Percentiles rank a stretch among this genome's conserved stretches.
phyloP scores from a whole-genome alignment of 2,797 vertebrate genomes.

The Lindbergichthys nudifrons region DNA sequence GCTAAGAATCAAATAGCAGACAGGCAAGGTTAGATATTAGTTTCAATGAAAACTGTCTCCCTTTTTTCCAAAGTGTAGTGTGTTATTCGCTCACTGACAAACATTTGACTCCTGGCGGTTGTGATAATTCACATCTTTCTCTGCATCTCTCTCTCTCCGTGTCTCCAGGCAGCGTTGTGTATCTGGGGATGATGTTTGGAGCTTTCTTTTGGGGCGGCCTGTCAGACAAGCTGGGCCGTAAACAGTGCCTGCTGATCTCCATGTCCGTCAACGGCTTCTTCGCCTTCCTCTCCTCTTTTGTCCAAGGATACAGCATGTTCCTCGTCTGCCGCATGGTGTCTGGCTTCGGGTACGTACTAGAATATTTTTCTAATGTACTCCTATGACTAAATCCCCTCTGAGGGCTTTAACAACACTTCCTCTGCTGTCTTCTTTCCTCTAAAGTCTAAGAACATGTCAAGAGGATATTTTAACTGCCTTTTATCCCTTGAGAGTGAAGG shows the following conservation, averaged over 20 bases:
- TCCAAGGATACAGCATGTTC: slow-evolving; percentile 97
- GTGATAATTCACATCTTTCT: slow-evolving; percentile 1
- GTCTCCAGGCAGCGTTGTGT: slow-evolving; percentile 94
- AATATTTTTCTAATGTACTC: neutral
- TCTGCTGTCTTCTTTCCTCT: slow-evolving; percentile 16
- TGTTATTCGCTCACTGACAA: slow-evolving; percentile 20
- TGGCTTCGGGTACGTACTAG: slow-evolving; percentile 93
- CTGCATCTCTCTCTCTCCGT: slow-evolving; percentile 10
- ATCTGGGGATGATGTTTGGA: slow-evolving; percentile 98
- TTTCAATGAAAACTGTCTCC: slow-evolving; percentile 7
- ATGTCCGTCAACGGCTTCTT: slow-evolving; percentile 98
- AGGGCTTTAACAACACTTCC: slow-evolving; percentile 16
- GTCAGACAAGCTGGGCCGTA: slow-evolving; percentile 94
- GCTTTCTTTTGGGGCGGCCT: slow-evolving; percentile 98
- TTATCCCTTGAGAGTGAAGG: slow-evolving; percentile 27
- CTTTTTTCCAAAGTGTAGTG: neutral
- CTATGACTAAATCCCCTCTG: slow-evolving; percentile 8
- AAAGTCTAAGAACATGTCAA: slow-evolving; percentile 37
- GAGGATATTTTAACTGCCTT: slow-evolving; percentile 43
- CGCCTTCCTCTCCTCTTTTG: slow-evolving; percentile 98
- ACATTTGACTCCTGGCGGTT: slow-evolving; percentile 31
- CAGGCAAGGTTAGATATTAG: too few relatives aligned
- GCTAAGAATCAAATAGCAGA: neutral
- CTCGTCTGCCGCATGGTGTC: slow-evolving; percentile 96
- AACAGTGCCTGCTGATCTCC: slow-evolving; percentile 93